These are phyloP conservation scores for Notothenia coriiceps DNA, from an alignment of 2,113 vertebrate genomes.

Conservation along the genomic window DNA sequence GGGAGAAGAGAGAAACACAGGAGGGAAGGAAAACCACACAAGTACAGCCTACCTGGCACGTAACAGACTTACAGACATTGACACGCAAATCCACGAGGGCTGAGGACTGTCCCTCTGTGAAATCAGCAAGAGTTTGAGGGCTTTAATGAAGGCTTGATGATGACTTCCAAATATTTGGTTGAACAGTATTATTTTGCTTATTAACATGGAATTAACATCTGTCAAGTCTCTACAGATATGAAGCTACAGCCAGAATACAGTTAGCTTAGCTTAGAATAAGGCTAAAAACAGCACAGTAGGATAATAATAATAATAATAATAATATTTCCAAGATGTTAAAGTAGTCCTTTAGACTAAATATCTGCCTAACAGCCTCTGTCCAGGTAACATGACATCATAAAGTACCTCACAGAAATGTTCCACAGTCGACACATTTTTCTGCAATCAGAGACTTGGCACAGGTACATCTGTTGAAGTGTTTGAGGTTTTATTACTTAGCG, in stretches of 20 bases:
- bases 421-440: background rate
- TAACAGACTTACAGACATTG: background rate
- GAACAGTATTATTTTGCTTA: background rate
- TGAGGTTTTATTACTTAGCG: background rate
- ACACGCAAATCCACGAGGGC: background rate
- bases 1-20: too few species aligned
- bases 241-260: background rate
- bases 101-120: background rate
- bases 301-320: too few species aligned
- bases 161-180: constrained; percentile 6
- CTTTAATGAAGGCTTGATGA: background rate
- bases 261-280: background rate
- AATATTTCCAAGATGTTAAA: background rate
- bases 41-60: too few species aligned
- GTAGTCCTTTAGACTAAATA: background rate
- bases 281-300: background rate
- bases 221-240: background rate
- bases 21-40: too few species aligned
- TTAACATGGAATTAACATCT: background rate
- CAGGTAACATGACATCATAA: background rate
- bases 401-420: background rate
- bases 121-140: background rate
- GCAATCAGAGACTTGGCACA: background rate
- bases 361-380: background rate
- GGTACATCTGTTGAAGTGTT: background rate